Base-by-base conservation (phyloP, 1,140 invertebrate genomes). In the Tachypleus tridentatus region DNA sequence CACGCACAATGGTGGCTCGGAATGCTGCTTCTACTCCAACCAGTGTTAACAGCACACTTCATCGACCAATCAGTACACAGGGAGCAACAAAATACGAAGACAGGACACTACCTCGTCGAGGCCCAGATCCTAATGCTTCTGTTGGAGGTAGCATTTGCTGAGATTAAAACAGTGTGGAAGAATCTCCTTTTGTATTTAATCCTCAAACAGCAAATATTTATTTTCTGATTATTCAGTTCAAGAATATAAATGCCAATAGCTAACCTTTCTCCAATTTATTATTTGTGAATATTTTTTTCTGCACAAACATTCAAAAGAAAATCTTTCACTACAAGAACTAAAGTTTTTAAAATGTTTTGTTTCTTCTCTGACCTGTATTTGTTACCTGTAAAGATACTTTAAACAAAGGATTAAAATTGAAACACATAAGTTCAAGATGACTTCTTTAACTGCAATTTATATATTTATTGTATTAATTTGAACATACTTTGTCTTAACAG, bases 21-120 rank as follows among this genome's bases (percentile, higher is more conserved):
- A 53, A 53, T 53, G 51, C 51, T 9, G n/a, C 51, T 6, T 62
- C 61, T 52, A 47, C 61, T 10, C 10, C 49, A 9, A 52, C 11
- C 48, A 62, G 61, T n/a, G 11, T 48, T 50, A 62, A 53, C 49
- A 91, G 87, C 77, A 96, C 93, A 60, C 81, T 97, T 60, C 93
- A 91, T 78, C 82, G 93, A 73, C 93, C 93, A 61, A 94, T 95
- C 87, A 90, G 91, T 50, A 91, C 89, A 70, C 92, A 94, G 75
- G 89, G 91, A 67, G 88, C 91, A 71, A 93, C 91, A 57, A 81
- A 90, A 65, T 93, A 93, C 79, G 90, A 93, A 79, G 90, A 93
- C 79, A 80, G 89, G 76, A 93, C 90, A 11, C 53, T 70, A 62
- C 66, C 76, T 65, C 66, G 79, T 67, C 81, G 85, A 11, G 72